phyloP scores from a whole-genome alignment of 2,888 invertebrate species.

The Tenodera sinensis region DNA sequence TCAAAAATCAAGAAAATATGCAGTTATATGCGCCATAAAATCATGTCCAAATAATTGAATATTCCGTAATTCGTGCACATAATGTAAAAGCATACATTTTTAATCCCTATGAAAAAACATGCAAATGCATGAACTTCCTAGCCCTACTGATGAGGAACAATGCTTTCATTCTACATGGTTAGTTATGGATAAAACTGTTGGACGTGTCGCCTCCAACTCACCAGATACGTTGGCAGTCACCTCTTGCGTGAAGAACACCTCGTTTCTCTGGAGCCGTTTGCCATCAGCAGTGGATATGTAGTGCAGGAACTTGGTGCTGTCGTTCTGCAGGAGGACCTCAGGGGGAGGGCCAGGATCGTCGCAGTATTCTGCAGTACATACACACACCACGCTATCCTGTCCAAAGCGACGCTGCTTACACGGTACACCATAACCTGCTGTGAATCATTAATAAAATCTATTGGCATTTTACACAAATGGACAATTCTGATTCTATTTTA shows the following conservation, averaged over 20 bases:
- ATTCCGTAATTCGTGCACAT: too few species aligned
- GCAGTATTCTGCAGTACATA: neutral
- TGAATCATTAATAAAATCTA: neutral
- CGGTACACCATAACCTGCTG: neutral
- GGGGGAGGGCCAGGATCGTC: neutral
- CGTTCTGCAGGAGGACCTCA: neutral
- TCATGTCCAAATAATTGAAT: too few species aligned
- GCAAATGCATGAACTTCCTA: too few species aligned
- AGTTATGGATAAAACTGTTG: too few species aligned
- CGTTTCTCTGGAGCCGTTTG: neutral
- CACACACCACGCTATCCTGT: neutral
- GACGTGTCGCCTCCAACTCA: neutral
- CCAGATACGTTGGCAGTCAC: neutral
- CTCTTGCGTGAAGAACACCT: neutral
- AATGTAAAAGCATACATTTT: too few species aligned
- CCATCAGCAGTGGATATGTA: neutral
- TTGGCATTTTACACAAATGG: too few species aligned
- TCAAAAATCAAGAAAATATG: too few species aligned
- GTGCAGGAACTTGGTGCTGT: neutral
- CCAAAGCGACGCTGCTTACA: neutral
- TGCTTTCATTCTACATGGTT: too few species aligned
- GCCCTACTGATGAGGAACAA: too few species aligned
- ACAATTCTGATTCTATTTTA: too few species aligned
- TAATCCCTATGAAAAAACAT: too few species aligned
- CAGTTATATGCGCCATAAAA: too few species aligned